Percentiles rank a stretch among this genome's conserved stretches.
Conservation (phyloP, 2,113 vertebrate species). For the Pollimyrus isidori region DNA sequence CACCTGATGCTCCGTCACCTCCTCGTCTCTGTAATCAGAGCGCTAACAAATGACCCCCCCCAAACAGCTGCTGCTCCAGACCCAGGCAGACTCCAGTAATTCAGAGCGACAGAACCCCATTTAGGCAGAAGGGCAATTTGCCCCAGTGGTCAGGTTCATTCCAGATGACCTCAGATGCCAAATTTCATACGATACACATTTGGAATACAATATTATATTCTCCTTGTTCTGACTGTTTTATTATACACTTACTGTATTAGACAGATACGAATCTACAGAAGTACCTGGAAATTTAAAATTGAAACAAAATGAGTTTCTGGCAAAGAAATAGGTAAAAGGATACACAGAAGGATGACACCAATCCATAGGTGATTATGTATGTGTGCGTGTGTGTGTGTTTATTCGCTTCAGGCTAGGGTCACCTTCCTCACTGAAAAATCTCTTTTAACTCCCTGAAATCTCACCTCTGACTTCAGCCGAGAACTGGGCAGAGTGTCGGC, state of each 20-base stretch:
- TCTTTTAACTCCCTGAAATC: conserved; percentile 28
- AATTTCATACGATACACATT: not conserved
- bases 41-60: not conserved
- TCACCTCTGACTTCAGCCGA: conserved; percentile 90
- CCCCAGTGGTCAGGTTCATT: not conserved
- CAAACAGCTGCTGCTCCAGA: not conserved
- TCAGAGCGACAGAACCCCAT: not conserved
- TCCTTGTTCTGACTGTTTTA: not conserved
- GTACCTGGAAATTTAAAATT: not conserved
- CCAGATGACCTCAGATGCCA: not conserved
- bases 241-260: not conserved
- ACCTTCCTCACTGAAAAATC: not conserved
- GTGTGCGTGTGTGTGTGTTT: not conserved
- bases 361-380: not conserved
- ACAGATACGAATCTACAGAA: not conserved
- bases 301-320: not conserved
- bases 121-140: not conserved
- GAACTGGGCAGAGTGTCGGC: conserved; percentile 84
- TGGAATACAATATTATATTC: not conserved
- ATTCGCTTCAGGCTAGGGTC: not conserved
- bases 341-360: not conserved
- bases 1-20: not conserved
- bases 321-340: not conserved
- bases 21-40: not conserved
- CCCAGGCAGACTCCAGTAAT: not conserved